These are phyloP conservation scores for Phylloscopus whistleri DNA, from an alignment of 2,113 vertebrate species.

Conservation along the genomic window DNA sequence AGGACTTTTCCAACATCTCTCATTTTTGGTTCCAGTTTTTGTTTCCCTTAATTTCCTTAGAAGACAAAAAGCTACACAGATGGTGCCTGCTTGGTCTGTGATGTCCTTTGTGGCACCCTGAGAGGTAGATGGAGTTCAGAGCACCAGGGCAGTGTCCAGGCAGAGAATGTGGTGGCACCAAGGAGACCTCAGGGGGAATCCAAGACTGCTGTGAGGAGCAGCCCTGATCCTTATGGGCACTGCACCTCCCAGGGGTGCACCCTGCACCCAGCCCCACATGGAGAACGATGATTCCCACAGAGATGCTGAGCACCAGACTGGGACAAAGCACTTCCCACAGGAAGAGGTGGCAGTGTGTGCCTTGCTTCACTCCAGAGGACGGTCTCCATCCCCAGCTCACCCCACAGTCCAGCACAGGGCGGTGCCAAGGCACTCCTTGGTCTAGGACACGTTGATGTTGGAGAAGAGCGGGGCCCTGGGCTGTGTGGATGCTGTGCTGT, in stretches of 20 bases:
- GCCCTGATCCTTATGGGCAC: not conserved
- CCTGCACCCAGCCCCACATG: accelerated
- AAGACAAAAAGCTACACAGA: not conserved
- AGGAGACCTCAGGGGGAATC: not conserved
- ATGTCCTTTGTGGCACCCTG: not conserved
- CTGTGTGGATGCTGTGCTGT: not conserved
- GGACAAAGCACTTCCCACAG: not conserved
- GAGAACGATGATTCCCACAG: not conserved
- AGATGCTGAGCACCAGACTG: not conserved
- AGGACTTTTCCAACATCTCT: not conserved
- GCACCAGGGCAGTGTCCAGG: not conserved
- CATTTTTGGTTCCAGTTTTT: not conserved
- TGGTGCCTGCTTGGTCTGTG: not conserved
- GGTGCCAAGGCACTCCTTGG: not conserved
- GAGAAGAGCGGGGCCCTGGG: slow-evolving; percentile 44
- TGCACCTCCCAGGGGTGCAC: not conserved
- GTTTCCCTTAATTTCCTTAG: not conserved
- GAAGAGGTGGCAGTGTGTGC: not conserved
- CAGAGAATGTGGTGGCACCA: not conserved
- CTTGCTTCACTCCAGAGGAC: accelerated
- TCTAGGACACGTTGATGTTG: slow-evolving; percentile 49
- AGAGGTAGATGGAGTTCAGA: not conserved
- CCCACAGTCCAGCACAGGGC: not conserved
- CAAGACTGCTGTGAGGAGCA: not conserved
- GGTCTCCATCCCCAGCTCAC: not conserved